These are phyloP conservation scores for Protobothrops mucrosquamatus DNA, from an alignment of 2,113 vertebrate genomes.

Conservation along the genomic window DNA sequence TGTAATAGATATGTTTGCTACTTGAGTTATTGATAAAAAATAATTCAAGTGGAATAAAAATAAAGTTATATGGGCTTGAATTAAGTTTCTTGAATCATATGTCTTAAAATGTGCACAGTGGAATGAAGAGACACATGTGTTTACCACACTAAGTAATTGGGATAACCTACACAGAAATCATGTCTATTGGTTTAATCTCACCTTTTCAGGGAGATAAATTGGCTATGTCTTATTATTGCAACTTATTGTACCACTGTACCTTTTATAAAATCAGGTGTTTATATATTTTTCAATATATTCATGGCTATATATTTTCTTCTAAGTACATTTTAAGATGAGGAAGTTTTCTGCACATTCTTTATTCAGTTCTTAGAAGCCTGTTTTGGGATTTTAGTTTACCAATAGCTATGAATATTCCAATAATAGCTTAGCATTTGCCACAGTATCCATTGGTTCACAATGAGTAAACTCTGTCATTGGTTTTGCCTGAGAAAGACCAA, in stretches of 20 bases:
- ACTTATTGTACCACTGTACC: background rate
- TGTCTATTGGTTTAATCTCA: background rate
- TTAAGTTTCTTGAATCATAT: background rate
- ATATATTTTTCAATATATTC: background rate
- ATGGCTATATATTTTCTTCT: background rate
- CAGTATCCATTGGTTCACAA: background rate
- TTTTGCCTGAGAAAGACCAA: conserved; percentile 46
- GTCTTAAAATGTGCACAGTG: background rate
- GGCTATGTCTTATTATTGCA: background rate
- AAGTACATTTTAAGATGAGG: background rate
- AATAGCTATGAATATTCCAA: conserved; percentile 15
- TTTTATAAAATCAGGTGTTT: background rate
- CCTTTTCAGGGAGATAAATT: background rate
- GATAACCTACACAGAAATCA: background rate
- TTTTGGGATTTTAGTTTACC: background rate
- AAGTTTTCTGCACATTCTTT: background rate
- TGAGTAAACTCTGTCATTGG: conserved; percentile 20
- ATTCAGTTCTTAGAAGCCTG: background rate
- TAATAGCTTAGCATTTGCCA: conserved; percentile 27
- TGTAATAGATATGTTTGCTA: background rate
- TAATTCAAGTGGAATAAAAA: background rate
- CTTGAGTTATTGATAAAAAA: background rate
- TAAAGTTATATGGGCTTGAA: background rate
- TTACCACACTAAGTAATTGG: background rate
- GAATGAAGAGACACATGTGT: background rate